These are phyloP conservation scores for Trypoxylus dichotomus DNA, from an alignment of 1,140 invertebrate genomes.

Conservation along the genomic window DNA sequence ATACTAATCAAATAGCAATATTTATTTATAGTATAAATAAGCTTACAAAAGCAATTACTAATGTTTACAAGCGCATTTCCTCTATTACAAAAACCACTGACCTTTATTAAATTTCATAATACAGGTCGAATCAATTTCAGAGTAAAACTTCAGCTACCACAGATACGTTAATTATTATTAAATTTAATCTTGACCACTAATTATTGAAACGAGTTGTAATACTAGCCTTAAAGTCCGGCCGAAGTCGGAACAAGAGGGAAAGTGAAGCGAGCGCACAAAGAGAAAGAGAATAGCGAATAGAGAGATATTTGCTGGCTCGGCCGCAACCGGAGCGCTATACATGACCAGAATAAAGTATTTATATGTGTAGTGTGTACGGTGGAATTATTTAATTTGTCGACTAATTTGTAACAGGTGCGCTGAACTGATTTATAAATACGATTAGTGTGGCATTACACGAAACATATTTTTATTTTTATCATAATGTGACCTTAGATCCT, in stretches of 20 bases:
- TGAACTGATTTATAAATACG: background rate
- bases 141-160: background rate
- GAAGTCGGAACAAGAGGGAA: constrained; percentile 1
- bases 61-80: background rate
- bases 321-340: background rate
- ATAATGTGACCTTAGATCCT: background rate
- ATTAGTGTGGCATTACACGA: background rate
- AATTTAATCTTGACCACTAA: constrained; percentile 20
- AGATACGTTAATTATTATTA: constrained; percentile 23
- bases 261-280: background rate
- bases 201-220: constrained; percentile 20
- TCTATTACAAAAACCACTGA: background rate
- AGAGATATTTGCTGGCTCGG: background rate
- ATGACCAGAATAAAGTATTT: constrained; percentile 14
- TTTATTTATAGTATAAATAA: background rate
- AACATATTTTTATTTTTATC: background rate
- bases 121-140: background rate
- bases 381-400: background rate
- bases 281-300: constrained; percentile 6
- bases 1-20: background rate
- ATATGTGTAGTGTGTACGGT: background rate
- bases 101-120: constrained; percentile 21
- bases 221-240: background rate
- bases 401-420: constrained; percentile 1
- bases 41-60: background rate